Evolutionary conservation across 2,888 invertebrate species (phyloP).

Genomic region (Serrognathus titanus): DNA sequence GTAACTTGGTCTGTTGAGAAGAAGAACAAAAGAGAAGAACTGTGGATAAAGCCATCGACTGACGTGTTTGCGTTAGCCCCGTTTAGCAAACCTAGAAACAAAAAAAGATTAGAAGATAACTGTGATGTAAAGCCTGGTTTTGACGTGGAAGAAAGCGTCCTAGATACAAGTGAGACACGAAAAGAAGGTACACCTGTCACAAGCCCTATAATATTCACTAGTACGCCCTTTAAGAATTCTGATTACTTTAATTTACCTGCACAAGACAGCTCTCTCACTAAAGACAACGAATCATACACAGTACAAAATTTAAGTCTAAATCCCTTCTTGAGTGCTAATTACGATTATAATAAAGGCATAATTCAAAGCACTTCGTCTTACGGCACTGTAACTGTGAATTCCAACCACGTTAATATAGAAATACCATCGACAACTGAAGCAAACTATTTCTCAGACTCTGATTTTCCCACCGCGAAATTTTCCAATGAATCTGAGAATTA

Average conservation of each 20-base stretch:
- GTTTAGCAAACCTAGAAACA: constrained; percentile 47
- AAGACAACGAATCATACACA: constrained; percentile 6
- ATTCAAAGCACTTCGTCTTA: constrained; percentile 35
- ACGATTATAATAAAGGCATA: constrained; percentile 14
- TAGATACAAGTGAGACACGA: not conserved
- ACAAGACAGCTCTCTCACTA: constrained; percentile 7
- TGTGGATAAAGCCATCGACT: constrained; percentile 46
- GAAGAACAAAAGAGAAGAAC: constrained; percentile 26
- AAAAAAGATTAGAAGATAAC: constrained; percentile 1
- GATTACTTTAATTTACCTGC: constrained; percentile 6
- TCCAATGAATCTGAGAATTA: not conserved
- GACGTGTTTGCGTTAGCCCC: constrained; percentile 73
- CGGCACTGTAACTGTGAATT: constrained; percentile 39
- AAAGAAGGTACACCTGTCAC: constrained; percentile 16
- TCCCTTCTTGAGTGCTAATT: constrained; percentile 39
- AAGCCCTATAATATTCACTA: constrained; percentile 15
- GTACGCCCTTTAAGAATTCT: constrained; percentile 11
- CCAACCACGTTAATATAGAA: constrained; percentile 35
- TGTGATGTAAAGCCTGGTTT: not conserved
- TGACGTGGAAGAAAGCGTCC: not conserved
- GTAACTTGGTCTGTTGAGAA: constrained; percentile 33
- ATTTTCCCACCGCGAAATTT: not conserved
- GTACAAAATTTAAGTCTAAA: constrained; percentile 30
- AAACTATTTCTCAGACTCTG: not conserved
- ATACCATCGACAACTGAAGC: constrained; percentile 17